Percentiles rank a stretch among this genome's conserved stretches.
Conservation (phyloP, 2,113 vertebrate genomes). For the Xenopus tropicalis region DNA sequence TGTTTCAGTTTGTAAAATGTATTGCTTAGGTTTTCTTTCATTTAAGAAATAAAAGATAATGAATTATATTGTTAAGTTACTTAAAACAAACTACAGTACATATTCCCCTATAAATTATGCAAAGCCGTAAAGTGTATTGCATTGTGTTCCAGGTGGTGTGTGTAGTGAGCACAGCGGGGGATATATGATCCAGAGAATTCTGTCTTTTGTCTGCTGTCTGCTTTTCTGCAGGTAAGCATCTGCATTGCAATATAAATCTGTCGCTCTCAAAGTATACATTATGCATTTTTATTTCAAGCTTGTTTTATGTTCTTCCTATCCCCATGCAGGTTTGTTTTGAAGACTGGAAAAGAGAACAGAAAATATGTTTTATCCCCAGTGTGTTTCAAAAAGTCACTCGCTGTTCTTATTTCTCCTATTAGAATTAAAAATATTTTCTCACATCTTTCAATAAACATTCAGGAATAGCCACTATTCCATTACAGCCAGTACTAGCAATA, state of each 20-base stretch:
- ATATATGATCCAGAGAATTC: slow-evolving; percentile 8
- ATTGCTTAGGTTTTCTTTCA: too few relatives aligned
- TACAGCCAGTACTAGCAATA: slow-evolving; percentile 7
- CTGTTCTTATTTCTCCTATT: not conserved
- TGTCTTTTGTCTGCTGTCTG: slow-evolving; percentile 7
- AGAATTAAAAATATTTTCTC: not conserved
- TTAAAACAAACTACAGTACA: too few relatives aligned
- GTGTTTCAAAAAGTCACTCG: not conserved
- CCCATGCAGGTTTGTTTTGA: not conserved
- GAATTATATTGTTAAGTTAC: too few relatives aligned
- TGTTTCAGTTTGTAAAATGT: too few relatives aligned
- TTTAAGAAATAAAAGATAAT: too few relatives aligned
- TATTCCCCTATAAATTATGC: not conserved
- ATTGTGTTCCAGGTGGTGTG: slow-evolving; percentile 15
- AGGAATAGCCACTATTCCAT: not conserved
- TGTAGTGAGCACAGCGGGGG: slow-evolving; percentile 15
- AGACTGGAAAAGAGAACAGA: not conserved
- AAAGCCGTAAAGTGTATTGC: not conserved
- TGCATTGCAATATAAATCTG: slow-evolving; percentile 15
- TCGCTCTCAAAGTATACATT: slow-evolving; percentile 17
- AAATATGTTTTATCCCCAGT: not conserved
- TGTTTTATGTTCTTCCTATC: slow-evolving; percentile 13
- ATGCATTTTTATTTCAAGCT: slow-evolving; percentile 16
- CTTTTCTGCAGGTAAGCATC: slow-evolving; percentile 13
- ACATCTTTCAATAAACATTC: slow-evolving; percentile 14